Evolutionary conservation across 1,140 invertebrate genomes (phyloP), one percentile per base, ranked within the genome.

Genomic region (Tetragnatha versicolor): DNA sequence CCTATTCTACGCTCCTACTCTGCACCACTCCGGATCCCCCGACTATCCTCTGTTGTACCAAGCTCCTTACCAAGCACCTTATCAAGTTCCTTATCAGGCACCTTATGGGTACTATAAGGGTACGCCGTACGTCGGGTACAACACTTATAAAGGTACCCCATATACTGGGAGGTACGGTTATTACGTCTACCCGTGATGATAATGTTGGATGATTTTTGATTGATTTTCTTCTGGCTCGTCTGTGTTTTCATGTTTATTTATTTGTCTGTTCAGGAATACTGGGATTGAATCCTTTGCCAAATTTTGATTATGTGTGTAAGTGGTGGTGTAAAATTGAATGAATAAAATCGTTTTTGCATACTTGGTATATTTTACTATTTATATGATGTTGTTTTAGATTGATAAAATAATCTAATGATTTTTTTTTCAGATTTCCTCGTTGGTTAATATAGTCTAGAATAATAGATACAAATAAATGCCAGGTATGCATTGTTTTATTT

Each of bases 171-270:
- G 35, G 6, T 60, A 58, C 45, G 69, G 69, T 7, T 60, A 73
- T 12, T 73, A 60, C n/a, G 20, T 73, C 33, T 73, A 73, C 33
- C 69, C 69, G n/a, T 73, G 20, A 73, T n/a, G n/a, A n/a, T n/a
- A n/a, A n/a, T n/a, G n/a, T n/a, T n/a, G n/a, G n/a, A n/a, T n/a
- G n/a, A n/a, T n/a, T n/a, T n/a, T n/a, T n/a, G n/a, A n/a, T n/a
- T n/a, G n/a, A n/a, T n/a, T n/a, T n/a, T n/a, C n/a, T n/a, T n/a
- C n/a, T n/a, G n/a, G n/a, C n/a, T n/a, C n/a, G n/a, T n/a, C n/a
- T n/a, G n/a, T n/a, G n/a, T n/a, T n/a, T n/a, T n/a, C n/a, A n/a
- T n/a, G n/a, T n/a, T n/a, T n/a, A n/a, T n/a, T n/a, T n/a, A n/a
- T n/a, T n/a, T n/a, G n/a, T n/a, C n/a, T n/a, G n/a, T n/a, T n/a